Conservation (phyloP, 2,113 vertebrate genomes). For the Microtus ochrogaster region DNA sequence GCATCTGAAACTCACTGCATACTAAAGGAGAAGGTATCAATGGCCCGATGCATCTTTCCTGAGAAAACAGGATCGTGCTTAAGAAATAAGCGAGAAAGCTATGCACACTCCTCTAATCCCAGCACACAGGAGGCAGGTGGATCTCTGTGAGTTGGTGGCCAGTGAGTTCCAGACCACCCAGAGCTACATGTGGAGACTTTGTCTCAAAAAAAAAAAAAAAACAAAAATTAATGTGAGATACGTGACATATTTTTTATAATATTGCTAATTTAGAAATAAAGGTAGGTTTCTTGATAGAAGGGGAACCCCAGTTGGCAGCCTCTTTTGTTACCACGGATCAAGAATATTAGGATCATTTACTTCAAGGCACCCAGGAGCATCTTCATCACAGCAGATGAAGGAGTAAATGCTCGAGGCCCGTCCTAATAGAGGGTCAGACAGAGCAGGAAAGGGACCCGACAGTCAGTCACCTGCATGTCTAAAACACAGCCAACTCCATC, state of each 20-base stretch:
- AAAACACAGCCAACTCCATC: not conserved
- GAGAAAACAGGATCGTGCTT: not conserved
- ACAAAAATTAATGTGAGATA: not conserved
- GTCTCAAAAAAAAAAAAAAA: not conserved
- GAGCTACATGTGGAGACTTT: not conserved
- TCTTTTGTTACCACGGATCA: not conserved
- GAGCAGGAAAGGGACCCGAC: not conserved
- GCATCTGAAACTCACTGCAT: not conserved
- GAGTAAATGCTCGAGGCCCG: not conserved
- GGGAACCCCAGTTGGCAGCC: not conserved
- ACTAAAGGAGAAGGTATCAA: not conserved
- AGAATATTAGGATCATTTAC: not conserved
- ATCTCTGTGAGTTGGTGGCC: not conserved
- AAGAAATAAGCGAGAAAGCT: not conserved
- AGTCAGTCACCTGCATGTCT: not conserved
- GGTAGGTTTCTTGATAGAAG: not conserved
- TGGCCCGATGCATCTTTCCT: not conserved
- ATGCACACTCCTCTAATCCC: not conserved
- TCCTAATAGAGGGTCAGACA: not conserved
- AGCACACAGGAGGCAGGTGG: not conserved
- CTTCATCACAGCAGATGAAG: not conserved
- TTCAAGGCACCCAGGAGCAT: not conserved
- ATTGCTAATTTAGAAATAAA: constrained; percentile 21
- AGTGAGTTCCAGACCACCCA: not conserved
- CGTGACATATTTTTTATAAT: not conserved